Evolutionary conservation across 2,113 vertebrate genomes (phyloP), one percentile per base, ranked within the genome.

Genomic region (Rynchops niger): DNA sequence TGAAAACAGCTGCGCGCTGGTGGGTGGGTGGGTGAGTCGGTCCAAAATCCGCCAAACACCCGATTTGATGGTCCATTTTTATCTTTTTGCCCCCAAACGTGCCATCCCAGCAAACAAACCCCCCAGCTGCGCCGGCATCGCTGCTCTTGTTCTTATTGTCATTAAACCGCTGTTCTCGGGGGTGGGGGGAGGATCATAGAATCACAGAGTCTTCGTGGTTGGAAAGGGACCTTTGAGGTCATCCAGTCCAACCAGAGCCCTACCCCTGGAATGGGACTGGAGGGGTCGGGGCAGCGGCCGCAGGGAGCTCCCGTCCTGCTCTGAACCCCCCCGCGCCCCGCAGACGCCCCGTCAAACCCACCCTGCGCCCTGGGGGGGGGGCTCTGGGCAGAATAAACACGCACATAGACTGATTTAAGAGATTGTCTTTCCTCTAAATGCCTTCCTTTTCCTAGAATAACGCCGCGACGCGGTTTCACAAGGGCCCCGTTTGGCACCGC

Each of bases 91-190:
- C 56, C 80, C 15, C 1, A n/a, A 29, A 25, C 1, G 8, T 3
- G 9, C 23, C 36, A 36, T 32, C 49, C 42, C 40, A 0, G 4
- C n/a, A 5, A 30, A 12, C 3, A 0, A 29, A 7, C 43, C 10
- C 43, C 66, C 30, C 3, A 0, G 6, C 1, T 4, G 56, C 2
- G 3, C 47, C 12, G 3, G 23, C 2, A 8, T 9, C 30, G 7
- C 29, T 4, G 32, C 32, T 9, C 43, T 9, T 2, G 20, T 49
- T 49, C 21, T 49, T 49, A 2, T 2, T 7, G 27, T 2, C 5
- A 1, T 25, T 2, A 25, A 19, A 9, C 10, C 2, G 1, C 4
- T 11, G 7, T 12, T 52, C 20, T 49, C 20, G 21, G 20, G 21
- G 47, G 20, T 20, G 18, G 47, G 47, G 12, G 47, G 47, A n/a